A percentile compares a stretch with the other conserved stretches of the same genome.
Evolutionary conservation across 2,113 vertebrate species (phyloP).

Genomic region (Lepus timidus): DNA sequence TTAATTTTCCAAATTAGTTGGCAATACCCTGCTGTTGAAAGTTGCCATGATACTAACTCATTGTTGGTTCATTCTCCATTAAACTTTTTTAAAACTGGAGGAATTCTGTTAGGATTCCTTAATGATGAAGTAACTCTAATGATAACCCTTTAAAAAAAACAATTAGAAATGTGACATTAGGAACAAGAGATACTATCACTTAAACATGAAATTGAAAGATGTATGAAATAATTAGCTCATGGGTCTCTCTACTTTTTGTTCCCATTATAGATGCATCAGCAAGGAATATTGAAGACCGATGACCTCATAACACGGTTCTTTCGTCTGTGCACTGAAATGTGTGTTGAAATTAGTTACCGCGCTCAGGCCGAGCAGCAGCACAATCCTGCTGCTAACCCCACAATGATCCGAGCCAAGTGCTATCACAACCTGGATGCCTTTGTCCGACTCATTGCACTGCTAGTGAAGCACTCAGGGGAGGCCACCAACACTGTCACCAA

Average conservation of each 20-base stretch:
- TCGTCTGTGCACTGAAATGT: constrained; percentile 99
- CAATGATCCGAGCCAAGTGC: constrained; percentile 99
- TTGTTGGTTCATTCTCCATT: background rate
- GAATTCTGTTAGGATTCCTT: constrained; percentile 50
- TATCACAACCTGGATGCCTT: constrained; percentile 99
- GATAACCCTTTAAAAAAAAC: background rate
- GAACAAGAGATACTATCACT: background rate
- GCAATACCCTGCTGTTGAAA: background rate
- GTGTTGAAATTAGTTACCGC: constrained; percentile 98
- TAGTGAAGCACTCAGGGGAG: constrained; percentile 99
- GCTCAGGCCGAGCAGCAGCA: constrained; percentile 99
- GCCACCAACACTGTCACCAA: constrained; percentile 99
- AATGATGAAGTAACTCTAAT: background rate
- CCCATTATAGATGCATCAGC: constrained; percentile 96
- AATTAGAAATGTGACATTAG: constrained; percentile 46
- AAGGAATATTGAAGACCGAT: constrained; percentile 98
- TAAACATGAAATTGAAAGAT: constrained; percentile 45
- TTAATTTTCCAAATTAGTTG: constrained; percentile 54
- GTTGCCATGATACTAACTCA: constrained; percentile 18
- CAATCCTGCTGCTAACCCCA: constrained; percentile 97
- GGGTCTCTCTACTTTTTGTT: constrained; percentile 1
- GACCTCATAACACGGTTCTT: constrained; percentile 99
- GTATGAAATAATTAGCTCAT: background rate
- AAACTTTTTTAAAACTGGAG: constrained; percentile 34
- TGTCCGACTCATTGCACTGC: constrained; percentile 96